Conservation (phyloP, 2,797 vertebrate species). For the Fistularia commersonii region DNA sequence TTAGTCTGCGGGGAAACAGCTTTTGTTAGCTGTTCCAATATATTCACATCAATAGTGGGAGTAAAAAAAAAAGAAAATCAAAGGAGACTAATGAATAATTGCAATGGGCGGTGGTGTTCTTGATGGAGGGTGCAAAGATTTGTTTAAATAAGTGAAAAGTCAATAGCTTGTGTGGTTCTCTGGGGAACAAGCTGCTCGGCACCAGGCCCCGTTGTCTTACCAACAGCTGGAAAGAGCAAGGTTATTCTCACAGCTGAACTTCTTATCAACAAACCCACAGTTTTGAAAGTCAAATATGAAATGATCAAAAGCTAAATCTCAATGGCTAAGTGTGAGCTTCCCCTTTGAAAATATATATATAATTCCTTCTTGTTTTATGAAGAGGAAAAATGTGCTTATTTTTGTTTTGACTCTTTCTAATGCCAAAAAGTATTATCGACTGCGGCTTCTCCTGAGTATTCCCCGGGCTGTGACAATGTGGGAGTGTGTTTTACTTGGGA, state of each 20-base stretch:
- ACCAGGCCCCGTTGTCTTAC: slow-evolving; percentile 13
- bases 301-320: slow-evolving; percentile 1
- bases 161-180: slow-evolving; percentile 9
- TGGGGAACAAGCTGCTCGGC: slow-evolving; percentile 5
- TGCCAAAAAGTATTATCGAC: too few species aligned
- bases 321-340: too few species aligned
- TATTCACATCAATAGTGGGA: too few species aligned
- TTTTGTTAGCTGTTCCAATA: too few species aligned
- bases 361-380: not conserved
- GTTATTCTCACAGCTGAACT: slow-evolving; percentile 32
- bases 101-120: not conserved
- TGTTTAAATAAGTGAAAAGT: slow-evolving; percentile 28
- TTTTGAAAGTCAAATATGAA: slow-evolving; percentile 1
- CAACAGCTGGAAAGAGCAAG: slow-evolving; percentile 54
- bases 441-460: too few species aligned
- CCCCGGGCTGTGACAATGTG: too few species aligned
- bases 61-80: too few species aligned
- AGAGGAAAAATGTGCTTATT: not conserved
- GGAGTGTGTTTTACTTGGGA: slow-evolving; percentile 25
- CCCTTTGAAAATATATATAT: not conserved
- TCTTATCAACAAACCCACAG: slow-evolving; percentile 23
- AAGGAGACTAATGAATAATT: too few species aligned
- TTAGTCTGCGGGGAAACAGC: too few species aligned
- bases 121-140: slow-evolving; percentile 4
- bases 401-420: not conserved